phyloP scores from a whole-genome alignment of 2,797 vertebrate genomes.

The Chaetodon trifasciatus region DNA sequence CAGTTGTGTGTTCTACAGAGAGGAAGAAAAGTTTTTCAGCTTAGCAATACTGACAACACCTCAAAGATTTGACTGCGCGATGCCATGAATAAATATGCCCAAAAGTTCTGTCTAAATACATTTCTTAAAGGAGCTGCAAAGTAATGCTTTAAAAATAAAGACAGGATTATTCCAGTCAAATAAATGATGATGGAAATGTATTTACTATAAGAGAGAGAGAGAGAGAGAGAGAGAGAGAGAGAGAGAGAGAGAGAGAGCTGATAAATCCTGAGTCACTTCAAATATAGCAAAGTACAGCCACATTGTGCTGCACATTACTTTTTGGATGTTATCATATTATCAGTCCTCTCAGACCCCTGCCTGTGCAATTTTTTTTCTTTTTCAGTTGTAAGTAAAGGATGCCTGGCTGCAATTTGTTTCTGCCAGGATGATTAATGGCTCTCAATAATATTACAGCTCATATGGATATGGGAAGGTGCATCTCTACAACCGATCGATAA shows the following conservation, averaged over 20 bases:
- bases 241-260: slow-evolving; percentile 14
- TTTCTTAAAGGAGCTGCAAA: slow-evolving; percentile 47
- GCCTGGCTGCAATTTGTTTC: slow-evolving; percentile 83
- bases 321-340: slow-evolving; percentile 53
- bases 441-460: slow-evolving; percentile 85
- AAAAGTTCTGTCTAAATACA: slow-evolving; percentile 58
- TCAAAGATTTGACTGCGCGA: slow-evolving; percentile 55
- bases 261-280: slow-evolving; percentile 36
- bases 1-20: slow-evolving; percentile 59
- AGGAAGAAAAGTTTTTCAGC: slow-evolving; percentile 55
- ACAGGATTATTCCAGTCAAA: slow-evolving; percentile 42
- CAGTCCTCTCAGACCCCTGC: slow-evolving; percentile 34
- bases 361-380: slow-evolving; percentile 43
- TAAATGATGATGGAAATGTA: slow-evolving; percentile 47
- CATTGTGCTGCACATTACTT: slow-evolving; percentile 9
- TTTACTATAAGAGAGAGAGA: slow-evolving; percentile 32
- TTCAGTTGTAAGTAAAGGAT: slow-evolving; percentile 79
- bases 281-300: slow-evolving; percentile 17
- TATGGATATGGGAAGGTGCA: slow-evolving; percentile 85
- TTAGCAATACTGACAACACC: slow-evolving; percentile 70
- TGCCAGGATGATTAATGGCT: slow-evolving; percentile 86
- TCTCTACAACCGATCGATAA: slow-evolving; percentile 86
- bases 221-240: too few relatives aligned
- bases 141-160: slow-evolving; percentile 45
- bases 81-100: slow-evolving; percentile 67